Evolutionary conservation across 2,888 invertebrate species (phyloP), one percentile per base, ranked within the genome.

Genomic region (Brenthis ino): DNA sequence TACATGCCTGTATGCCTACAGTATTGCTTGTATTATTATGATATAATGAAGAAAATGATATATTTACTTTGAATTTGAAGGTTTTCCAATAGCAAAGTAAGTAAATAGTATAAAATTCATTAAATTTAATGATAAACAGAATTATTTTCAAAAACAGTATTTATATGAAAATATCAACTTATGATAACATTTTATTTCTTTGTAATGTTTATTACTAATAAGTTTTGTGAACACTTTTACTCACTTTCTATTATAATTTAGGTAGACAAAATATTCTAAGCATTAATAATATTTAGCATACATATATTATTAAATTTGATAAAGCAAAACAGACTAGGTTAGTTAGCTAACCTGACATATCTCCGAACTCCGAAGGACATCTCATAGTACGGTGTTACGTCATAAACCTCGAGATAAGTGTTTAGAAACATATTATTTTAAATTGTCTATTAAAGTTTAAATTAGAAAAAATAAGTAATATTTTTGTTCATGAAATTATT

Each of bases 261-360:
- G 33, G 13, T 55, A 12, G 16, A 57, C 6, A 54, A 55, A 48
- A 48, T 47, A 60, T 33, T 60, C 47, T 48, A 54, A 33, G 6
- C 24, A 60, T 16, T 1, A 14, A 60, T 48, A 60, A 48, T 53
- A 14, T 16, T 53, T 53, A 53, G 13, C 20, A n/a, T 14, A 13
- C 16, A 48, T 48, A 50, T 28, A 12, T 50, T 16, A 50, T 24
- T 24, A 77, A 73, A 75, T 75, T 67, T 74, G 79, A 81, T 81
- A 82, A 77, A 81, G 80, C 79, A 79, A 76, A 57, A 50, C 51
- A 33, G 16, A 48, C 16, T 73, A 86, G 87, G 87, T 86, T 87
- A 86, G 78, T 75, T 76, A 77, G 69, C 75, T 79, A 79, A 48
- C 24, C 48, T 60, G 60, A 60, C 60, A 60, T 60, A 81, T 76